These are phyloP conservation scores for Tryphoninae sp. DNA, from an alignment of 2,888 invertebrate genomes.

Conservation along the genomic window DNA sequence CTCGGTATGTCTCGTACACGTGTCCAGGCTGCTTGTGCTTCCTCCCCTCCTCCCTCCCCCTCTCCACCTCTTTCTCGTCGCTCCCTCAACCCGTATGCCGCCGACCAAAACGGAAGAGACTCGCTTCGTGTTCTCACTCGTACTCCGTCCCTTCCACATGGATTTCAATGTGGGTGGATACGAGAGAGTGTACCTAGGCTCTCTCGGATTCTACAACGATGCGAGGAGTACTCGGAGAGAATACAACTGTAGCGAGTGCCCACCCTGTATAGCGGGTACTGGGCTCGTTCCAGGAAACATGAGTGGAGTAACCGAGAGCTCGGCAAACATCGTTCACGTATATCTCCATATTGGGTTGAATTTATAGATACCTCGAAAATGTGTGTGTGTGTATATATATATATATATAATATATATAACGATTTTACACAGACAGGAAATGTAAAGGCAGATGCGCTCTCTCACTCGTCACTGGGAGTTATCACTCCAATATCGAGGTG, in stretches of 20 bases:
- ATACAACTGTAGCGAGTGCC: conserved; percentile 22
- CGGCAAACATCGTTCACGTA: conserved; percentile 63
- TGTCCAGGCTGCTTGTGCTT: conserved; percentile 11
- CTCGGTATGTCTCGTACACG: conserved; percentile 32
- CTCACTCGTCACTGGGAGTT: not conserved
- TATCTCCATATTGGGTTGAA: conserved; percentile 64
- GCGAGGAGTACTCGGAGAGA: conserved; percentile 26
- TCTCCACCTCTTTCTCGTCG: not conserved
- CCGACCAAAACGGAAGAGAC: conserved; percentile 37
- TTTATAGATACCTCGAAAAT: conserved; percentile 30
- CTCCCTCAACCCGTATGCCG: not conserved
- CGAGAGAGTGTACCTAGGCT: conserved; percentile 41
- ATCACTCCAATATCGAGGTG: not conserved
- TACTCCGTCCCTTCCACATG: conserved; percentile 33
- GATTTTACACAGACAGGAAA: not conserved
- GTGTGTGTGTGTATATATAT: not conserved
- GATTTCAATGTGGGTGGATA: conserved; percentile 45
- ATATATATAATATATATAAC: not conserved
- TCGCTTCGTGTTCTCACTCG: conserved; percentile 10
- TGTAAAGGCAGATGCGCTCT: not conserved
- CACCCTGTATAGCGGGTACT: conserved; percentile 35
- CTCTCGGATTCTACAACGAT: conserved; percentile 23
- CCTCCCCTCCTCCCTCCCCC: not conserved
- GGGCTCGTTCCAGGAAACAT: conserved; percentile 63
- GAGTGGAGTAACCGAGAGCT: conserved; percentile 68